Evolutionary conservation across 2,797 vertebrate species (phyloP), one percentile per base, ranked within the genome.

Genomic region (Muraenolepis orangiensis): DNA sequence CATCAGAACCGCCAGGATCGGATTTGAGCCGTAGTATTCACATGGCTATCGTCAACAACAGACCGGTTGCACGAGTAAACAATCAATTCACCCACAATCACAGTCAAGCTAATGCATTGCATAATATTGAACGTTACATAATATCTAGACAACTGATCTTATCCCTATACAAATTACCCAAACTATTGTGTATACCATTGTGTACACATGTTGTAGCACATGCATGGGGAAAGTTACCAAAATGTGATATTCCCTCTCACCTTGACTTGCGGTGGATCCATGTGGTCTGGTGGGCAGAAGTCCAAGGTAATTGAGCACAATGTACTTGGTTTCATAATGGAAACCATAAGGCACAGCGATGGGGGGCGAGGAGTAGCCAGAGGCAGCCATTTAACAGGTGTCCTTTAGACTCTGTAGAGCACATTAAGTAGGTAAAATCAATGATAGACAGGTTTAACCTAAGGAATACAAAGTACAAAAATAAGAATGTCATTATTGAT

Each of bases 271-370:
- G 51, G 86, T 40, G 68, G 28, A 68, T 0, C 77, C 68, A 4
- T 80, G 91, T 34, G 91, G 89, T 71, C 91, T 93, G 66, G 90
- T 78, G 69, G 90, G 90, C 13, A 94, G 90, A 46, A 96, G 90
- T 79, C 96, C 94, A 91, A 99, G 87, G 90, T 96, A 98, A 91
- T 91, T 96, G 87, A 99, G 96, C 85, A 99, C 93, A 36, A 98
- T 93, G 13, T 95, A 97, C 81, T 95, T 96, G 81, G 97, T 98
- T 92, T 99, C 97, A 84, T 96, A 98, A 88, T 95, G 95, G 87
- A 99, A 98, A 88, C 94, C 95, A 87, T 93, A 93, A 94, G 96
- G 95, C 94, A 97, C 95, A 30, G 92, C 72, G 46, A 86, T 87
- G 86, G 94, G 84, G 89, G 93, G 76, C 76, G 89, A 87, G 80